Conservation (phyloP, 2,113 vertebrate genomes). For the Piliocolobus tephrosceles region DNA sequence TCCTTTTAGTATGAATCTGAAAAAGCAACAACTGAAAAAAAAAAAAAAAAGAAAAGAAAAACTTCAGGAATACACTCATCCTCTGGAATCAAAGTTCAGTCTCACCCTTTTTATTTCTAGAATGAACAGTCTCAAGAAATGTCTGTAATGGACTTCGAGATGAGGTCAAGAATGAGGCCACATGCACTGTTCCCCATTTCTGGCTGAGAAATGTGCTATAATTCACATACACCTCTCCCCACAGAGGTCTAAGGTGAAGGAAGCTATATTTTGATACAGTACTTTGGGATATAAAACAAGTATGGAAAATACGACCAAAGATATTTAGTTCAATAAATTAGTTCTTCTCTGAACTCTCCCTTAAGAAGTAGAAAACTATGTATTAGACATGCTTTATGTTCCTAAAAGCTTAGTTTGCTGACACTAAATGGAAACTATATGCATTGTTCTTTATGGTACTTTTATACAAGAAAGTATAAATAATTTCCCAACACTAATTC, state of each 20-base stretch:
- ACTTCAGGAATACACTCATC: not conserved
- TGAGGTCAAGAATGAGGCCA: constrained; percentile 68
- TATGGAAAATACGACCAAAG: constrained; percentile 41
- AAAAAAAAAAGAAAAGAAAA: not conserved
- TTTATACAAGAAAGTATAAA: not conserved
- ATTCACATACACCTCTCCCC: constrained; percentile 47
- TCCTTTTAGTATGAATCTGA: constrained; percentile 1
- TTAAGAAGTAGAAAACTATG: constrained; percentile 50
- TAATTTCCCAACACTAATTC: constrained; percentile 29
- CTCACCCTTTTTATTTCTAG: constrained; percentile 57
- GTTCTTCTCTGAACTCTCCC: constrained; percentile 32
- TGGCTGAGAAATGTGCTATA: constrained; percentile 64
- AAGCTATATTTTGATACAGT: constrained; percentile 55
- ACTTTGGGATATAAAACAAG: constrained; percentile 65
- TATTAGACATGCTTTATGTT: constrained; percentile 52
- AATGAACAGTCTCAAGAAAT: constrained; percentile 61
- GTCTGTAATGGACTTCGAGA: constrained; percentile 63
- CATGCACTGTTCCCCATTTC: constrained; percentile 46
- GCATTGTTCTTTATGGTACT: constrained; percentile 1
- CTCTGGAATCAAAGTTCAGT: constrained; percentile 44
- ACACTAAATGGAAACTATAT: constrained; percentile 41
- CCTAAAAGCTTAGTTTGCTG: constrained; percentile 37
- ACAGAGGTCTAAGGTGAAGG: constrained; percentile 49
- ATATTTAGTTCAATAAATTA: constrained; percentile 64
- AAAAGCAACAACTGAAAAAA: not conserved